Evolutionary conservation across 1,140 invertebrate genomes (phyloP).

Genomic region (Elymnias hypermnestra): DNA sequence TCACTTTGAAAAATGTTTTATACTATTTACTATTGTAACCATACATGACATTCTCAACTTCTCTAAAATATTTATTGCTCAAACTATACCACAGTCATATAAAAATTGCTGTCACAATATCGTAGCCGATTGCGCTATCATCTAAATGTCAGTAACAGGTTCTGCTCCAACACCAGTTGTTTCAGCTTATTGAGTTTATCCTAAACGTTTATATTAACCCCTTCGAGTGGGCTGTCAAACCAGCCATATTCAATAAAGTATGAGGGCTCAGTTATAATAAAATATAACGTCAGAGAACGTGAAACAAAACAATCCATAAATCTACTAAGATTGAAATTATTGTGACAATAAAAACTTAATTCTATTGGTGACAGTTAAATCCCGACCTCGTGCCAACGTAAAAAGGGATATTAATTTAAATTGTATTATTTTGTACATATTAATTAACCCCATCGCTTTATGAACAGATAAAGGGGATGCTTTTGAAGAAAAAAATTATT

Average conservation of each 20-base stretch:
- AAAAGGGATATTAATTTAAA: constrained; percentile 69
- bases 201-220: constrained; percentile 73
- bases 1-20: constrained; percentile 13
- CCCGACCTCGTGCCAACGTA: constrained; percentile 61
- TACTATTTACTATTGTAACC: neutral
- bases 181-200: constrained; percentile 72
- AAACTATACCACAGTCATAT: too few species aligned
- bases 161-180: constrained; percentile 69
- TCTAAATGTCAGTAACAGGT: constrained; percentile 68
- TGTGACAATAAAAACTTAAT: constrained; percentile 67
- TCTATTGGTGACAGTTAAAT: constrained; percentile 67
- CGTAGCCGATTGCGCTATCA: constrained; percentile 55
- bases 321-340: constrained; percentile 45
- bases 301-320: constrained; percentile 67
- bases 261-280: constrained; percentile 47
- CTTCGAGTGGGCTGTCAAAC: constrained; percentile 70
- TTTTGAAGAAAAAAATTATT: constrained; percentile 71
- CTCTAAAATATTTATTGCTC: too few species aligned
- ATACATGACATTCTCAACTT: neutral
- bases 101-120: constrained; percentile 27
- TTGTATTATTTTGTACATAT: constrained; percentile 72
- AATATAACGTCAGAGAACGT: constrained; percentile 47
- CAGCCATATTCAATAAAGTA: constrained; percentile 60
- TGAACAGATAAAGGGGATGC: constrained; percentile 68
- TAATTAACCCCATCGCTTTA: constrained; percentile 73